Percentiles rank a stretch among this genome's conserved stretches.
phyloP scores from a whole-genome alignment of 2,113 vertebrate genomes.

The Cacatua alba region DNA sequence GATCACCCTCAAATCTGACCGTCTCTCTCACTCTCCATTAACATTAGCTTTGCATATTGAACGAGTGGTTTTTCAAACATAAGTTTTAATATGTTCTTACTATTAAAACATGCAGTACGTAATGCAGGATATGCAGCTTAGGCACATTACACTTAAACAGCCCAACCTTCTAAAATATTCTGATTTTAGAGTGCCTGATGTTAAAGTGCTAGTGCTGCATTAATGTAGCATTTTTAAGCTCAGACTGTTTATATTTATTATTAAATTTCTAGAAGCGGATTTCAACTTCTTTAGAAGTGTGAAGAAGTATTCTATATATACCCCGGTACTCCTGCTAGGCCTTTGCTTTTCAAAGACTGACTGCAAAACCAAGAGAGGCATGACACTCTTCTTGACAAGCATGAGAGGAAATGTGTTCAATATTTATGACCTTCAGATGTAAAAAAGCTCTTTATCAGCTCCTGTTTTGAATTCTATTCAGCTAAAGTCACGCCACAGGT shows the following conservation, averaged over 20 bases:
- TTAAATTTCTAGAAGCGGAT: conserved; percentile 1
- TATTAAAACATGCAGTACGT: conserved; percentile 33
- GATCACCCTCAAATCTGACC: neutral
- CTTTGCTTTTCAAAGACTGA: conserved; percentile 27
- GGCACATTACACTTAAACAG: neutral
- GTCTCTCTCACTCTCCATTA: neutral
- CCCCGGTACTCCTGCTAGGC: neutral
- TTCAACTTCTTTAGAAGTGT: conserved; percentile 1
- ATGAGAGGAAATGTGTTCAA: conserved; percentile 32
- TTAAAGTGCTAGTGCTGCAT: conserved; percentile 11
- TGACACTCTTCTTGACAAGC: neutral
- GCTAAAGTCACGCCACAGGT: conserved; percentile 30
- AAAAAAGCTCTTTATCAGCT: conserved; percentile 57
- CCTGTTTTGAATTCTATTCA: conserved; percentile 56
- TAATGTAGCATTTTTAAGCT: conserved; percentile 19
- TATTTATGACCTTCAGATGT: conserved; percentile 59
- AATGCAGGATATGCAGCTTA: neutral
- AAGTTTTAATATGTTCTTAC: neutral
- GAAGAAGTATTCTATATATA: conserved; percentile 42
- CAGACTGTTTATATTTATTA: conserved; percentile 48
- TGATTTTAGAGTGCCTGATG: neutral
- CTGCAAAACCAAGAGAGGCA: neutral
- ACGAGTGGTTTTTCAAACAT: neutral
- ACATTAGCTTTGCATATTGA: neutral
- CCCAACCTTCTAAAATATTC: conserved; percentile 14